Evolutionary conservation across 37 sponge, comb jelly and placozoan species (phyloP).

Genomic region (Aplysina aerophoba): DNA sequence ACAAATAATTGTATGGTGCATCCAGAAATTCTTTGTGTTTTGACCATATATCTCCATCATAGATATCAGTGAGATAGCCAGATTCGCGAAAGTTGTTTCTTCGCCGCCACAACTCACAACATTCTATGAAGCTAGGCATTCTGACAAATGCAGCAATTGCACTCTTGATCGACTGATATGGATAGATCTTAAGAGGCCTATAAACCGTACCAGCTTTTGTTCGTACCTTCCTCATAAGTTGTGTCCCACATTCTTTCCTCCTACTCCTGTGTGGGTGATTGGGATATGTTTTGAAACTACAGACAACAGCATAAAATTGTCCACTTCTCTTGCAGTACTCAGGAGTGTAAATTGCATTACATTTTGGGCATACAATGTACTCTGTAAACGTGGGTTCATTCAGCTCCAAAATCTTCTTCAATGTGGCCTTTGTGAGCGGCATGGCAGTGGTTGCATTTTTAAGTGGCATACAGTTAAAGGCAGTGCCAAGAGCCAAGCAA

Average conservation of each 20-base stretch:
- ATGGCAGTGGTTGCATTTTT: neutral
- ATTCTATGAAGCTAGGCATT: conserved; percentile 36
- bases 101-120: conserved; percentile 48
- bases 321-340: conserved; percentile 1
- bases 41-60: conserved; percentile 44
- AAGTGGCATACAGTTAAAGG: neutral
- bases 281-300: conserved; percentile 22
- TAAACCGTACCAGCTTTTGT: neutral
- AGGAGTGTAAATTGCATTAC: conserved; percentile 17
- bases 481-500: neutral
- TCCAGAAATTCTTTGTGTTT: neutral
- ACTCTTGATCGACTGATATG: conserved; percentile 22
- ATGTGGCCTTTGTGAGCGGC: neutral
- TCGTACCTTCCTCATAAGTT: conserved; percentile 31
- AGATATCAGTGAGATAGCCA: conserved; percentile 18
- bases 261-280: conserved; percentile 25
- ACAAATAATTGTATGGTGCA: conserved; percentile 7
- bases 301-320: neutral
- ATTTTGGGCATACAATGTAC: conserved; percentile 54
- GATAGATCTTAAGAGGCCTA: conserved; percentile 27
- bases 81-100: neutral
- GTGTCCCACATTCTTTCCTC: conserved; percentile 13
- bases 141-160: conserved; percentile 13
- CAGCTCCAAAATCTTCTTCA: neutral
- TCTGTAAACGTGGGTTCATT: conserved; percentile 3